Evolutionary conservation across 2,113 vertebrate genomes (phyloP).

Genomic region (Scatophagus argus): DNA sequence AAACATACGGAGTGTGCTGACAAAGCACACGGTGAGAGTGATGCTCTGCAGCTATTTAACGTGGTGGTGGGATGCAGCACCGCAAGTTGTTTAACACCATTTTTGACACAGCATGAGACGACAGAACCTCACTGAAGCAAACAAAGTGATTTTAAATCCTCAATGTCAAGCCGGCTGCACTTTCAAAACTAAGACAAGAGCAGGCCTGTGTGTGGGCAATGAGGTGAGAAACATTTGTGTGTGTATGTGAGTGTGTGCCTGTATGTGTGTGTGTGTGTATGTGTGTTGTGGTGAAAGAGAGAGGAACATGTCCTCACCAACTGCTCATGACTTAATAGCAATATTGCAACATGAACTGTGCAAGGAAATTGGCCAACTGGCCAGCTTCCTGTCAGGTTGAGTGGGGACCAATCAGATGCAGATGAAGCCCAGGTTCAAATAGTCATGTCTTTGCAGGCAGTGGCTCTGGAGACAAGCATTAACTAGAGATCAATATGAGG

Average conservation of each 20-base stretch:
- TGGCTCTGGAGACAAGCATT: slow-evolving; percentile 33
- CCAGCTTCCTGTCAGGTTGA: slow-evolving; percentile 61
- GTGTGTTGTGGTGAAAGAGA: neutral
- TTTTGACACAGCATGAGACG: slow-evolving; percentile 9
- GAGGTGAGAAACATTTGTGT: slow-evolving; percentile 45
- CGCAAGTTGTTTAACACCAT: slow-evolving; percentile 14
- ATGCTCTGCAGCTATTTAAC: slow-evolving; percentile 31
- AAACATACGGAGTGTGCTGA: neutral
- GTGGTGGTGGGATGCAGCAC: neutral
- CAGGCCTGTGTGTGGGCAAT: slow-evolving; percentile 53
- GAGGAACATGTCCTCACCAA: slow-evolving; percentile 48
- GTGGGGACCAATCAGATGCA: slow-evolving; percentile 19
- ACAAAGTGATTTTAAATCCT: slow-evolving; percentile 26
- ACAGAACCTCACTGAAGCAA: slow-evolving; percentile 23
- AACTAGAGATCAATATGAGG: slow-evolving; percentile 49
- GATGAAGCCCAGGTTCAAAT: slow-evolving; percentile 39
- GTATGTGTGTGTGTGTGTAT: slow-evolving; percentile 22
- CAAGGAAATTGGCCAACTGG: slow-evolving; percentile 75
- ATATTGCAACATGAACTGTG: slow-evolving; percentile 71
- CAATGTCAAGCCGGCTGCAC: slow-evolving; percentile 17
- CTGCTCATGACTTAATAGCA: slow-evolving; percentile 59
- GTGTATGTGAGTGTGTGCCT: slow-evolving; percentile 21
- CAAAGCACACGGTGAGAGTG: neutral
- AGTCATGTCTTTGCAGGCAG: slow-evolving; percentile 52
- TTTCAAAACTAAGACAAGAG: slow-evolving; percentile 26